These are phyloP conservation scores for Drosophila subquinaria DNA, from an alignment of 2,888 invertebrate species.

Conservation along the genomic window DNA sequence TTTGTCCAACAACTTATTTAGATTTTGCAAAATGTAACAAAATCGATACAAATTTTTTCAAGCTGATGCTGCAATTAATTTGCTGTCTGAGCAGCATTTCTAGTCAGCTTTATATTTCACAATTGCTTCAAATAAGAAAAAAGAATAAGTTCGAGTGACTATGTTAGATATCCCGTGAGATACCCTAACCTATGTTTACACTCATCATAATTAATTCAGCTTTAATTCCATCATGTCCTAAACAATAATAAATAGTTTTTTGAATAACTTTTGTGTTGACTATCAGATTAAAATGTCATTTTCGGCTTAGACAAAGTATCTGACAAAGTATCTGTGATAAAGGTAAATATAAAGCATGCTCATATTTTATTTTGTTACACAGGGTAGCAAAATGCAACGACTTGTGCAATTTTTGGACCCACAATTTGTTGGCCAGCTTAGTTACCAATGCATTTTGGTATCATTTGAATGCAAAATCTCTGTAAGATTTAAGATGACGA, in stretches of 20 bases:
- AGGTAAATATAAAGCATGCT: background rate
- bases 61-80: slow-evolving; percentile 62
- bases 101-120: slow-evolving; percentile 18
- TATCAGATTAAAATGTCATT: background rate
- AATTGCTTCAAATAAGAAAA: slow-evolving; percentile 28
- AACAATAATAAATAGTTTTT: slow-evolving; percentile 4
- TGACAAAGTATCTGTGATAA: background rate
- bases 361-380: background rate
- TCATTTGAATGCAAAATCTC: slow-evolving; percentile 5
- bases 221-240: background rate
- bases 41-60: slow-evolving; percentile 36
- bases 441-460: slow-evolving; percentile 12
- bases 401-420: background rate
- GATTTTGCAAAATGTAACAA: slow-evolving; percentile 17
- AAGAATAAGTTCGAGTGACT: background rate
- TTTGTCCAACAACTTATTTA: slow-evolving; percentile 12
- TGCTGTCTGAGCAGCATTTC: slow-evolving; percentile 36
- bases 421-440: background rate
- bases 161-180: background rate
- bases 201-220: background rate
- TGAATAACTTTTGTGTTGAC: background rate
- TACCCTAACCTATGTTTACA: background rate
- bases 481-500: slow-evolving; percentile 7
- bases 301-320: background rate
- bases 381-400: slow-evolving; percentile 9